Evolutionary conservation across 2,113 vertebrate genomes (phyloP), one percentile per base, ranked within the genome.

Genomic region (Gallinago paraguaiae): DNA sequence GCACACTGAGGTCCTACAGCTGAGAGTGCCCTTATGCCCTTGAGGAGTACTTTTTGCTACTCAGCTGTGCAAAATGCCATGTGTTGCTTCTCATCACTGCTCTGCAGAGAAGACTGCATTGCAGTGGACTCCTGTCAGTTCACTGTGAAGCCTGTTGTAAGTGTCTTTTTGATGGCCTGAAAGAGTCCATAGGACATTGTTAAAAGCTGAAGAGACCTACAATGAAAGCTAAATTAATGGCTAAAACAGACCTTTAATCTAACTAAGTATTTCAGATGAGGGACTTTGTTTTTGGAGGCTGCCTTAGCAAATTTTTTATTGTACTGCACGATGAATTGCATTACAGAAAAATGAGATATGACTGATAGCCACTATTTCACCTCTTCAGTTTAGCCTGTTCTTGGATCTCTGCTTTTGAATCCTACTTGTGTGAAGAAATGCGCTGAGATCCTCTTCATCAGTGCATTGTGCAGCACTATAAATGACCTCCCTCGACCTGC

Each of bases 71-170:
- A 93, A 88, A 96, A 92, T 92, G 83, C 69, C 93, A 93, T 92
- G 88, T 94, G 92, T 86, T 96, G 53, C 92, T 94, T 81, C 86
- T 64, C 75, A 54, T 93, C 96, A 92, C 37, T 86, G 90, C 95
- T 95, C 90, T 96, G 93, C 92, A 94, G 90, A 96, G 83, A 94
- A 92, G 82, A 83, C 95, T 95, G 95, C 89, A 91, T 91, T 97
- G 95, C 94, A 97, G 94, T 72, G 82, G 89, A 54, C 87, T 95
- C 79, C 67, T 85, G 10, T 70, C 82, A 70, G 86, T 96, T 93
- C 64, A n/a, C 65, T 79, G 39, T 50, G 76, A 94, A 96, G 60
- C 86, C 72, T 88, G 61, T 61, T 64, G 1, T 91, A 95, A 96
- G 87, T 84, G 65, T 82, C 79, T 68, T 92, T 95, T 88, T 93